Base-by-base conservation (phyloP, 2,113 vertebrate genomes). In the Arenaria interpres region DNA sequence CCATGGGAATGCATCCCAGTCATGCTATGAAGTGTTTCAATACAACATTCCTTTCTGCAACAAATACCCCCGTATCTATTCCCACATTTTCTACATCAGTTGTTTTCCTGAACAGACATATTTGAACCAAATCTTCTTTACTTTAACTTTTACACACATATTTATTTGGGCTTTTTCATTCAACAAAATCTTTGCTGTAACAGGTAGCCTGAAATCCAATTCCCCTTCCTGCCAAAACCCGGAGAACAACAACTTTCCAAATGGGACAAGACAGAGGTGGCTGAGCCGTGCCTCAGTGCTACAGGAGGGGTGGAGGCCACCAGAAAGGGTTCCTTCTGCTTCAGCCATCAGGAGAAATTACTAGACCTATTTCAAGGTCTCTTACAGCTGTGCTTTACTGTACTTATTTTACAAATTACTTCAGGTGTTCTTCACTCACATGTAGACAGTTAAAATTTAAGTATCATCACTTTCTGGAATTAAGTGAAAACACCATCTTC, bases 251-350 rank as follows among this genome's bases (percentile, higher is more conserved):
- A 72, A 33, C 27, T 25, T 76, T 48, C 20, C 19, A 54, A 68
- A 22, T 0, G 1, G 33, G 19, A 33, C 37, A 59, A 73, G 37
- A 20, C 19, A 9, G 23, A 64, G 24, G 59, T 0, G 2, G 16
- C 71, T 46, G 60, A 30, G 43, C 19, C 0, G 0, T 0, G 0
- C 6, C 57, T 37, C 7, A 0, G 48, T 14, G 35, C 48, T 6
- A 5, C 2, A 1, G 78, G 2, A 73, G 28, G 13, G 56, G 17
- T 19, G 17, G 16, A 71, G 51, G 21, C 22, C 17, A 50, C 43
- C 64, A 41, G 39, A 33, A 6, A 53, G 21, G 37, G 19, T 75
- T 21, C 3, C 0, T 0, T 22, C 51, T 72, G 66, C 69, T 41
- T 35, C 62, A 33, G 37, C 68, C 2, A 0, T 22, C 22, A 41